Conservation (phyloP, 2,113 vertebrate genomes). For the Diadophis punctatus region DNA sequence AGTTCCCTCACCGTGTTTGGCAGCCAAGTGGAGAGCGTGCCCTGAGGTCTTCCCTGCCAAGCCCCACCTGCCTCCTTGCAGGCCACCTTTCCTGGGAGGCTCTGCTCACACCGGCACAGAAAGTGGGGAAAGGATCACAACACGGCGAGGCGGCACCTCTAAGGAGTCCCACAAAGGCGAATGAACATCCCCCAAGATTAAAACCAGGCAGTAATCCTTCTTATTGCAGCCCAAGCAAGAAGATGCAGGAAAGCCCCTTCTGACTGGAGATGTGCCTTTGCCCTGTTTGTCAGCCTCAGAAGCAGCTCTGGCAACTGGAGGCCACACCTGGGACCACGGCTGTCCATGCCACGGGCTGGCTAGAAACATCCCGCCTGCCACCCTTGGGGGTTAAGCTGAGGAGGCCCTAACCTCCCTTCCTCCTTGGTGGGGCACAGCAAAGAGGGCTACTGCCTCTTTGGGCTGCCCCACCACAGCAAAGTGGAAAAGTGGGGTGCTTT, state of each 20-base stretch:
- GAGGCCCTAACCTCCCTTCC: neutral
- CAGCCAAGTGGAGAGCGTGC: neutral
- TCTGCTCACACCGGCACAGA: neutral
- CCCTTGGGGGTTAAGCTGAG: no score
- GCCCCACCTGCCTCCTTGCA: neutral
- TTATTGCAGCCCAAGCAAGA: neutral
- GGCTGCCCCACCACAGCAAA: no score
- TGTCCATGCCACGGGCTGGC: no score
- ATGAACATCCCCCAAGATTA: neutral
- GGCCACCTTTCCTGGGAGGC: neutral
- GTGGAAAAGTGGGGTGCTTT: neutral
- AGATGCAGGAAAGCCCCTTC: neutral
- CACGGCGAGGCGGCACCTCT: neutral
- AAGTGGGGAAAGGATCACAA: neutral
- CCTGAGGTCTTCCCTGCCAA: neutral
- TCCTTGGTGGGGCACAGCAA: neutral
- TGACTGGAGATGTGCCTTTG: neutral
- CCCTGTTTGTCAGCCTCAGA: neutral
- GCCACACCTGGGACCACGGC: neutral
- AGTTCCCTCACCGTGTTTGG: neutral
- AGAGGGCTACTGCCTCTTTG: neutral
- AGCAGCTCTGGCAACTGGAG: neutral
- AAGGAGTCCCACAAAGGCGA: neutral
- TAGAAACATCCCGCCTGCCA: neutral
- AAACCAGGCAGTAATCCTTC: neutral